Evolutionary conservation across 1,140 invertebrate genomes (phyloP).

Genomic region (Geopemphigus sp.): DNA sequence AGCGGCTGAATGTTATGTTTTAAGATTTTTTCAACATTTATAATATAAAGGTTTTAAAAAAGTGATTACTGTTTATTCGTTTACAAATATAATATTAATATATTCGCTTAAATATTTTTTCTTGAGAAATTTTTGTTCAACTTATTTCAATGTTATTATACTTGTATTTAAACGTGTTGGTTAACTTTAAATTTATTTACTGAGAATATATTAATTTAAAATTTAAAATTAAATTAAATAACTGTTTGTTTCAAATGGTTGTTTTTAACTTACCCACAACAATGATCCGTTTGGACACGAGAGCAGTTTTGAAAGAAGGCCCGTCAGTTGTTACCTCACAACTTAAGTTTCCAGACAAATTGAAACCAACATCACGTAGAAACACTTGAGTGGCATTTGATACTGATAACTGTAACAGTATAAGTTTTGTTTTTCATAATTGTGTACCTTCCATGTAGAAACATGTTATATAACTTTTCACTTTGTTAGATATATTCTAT

Average conservation of each 20-base stretch:
- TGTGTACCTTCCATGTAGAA: not conserved
- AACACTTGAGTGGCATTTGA: constrained; percentile 75
- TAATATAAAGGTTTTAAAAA: too few species aligned
- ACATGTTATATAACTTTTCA: too few species aligned
- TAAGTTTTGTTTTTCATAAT: constrained; percentile 16
- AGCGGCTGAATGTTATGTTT: too few species aligned
- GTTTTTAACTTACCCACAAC: constrained; percentile 52
- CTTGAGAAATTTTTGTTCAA: too few species aligned
- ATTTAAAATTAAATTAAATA: not conserved
- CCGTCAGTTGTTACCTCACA: constrained; percentile 83
- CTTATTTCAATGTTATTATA: too few species aligned
- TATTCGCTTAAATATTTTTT: too few species aligned
- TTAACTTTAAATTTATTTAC: not conserved
- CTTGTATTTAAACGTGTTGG: too few species aligned
- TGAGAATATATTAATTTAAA: not conserved
- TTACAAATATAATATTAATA: too few species aligned
- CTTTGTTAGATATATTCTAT: too few species aligned
- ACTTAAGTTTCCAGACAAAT: constrained; percentile 75
- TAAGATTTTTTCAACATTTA: too few species aligned
- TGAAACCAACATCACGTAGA: constrained; percentile 68
- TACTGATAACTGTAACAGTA: constrained; percentile 63
- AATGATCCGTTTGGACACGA: constrained; percentile 51
- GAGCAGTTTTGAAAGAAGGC: constrained; percentile 62
- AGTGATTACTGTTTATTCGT: too few species aligned
- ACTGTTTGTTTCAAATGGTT: too few species aligned